These are phyloP conservation scores for Aspidoscelis tigris DNA, from an alignment of 2,113 vertebrate genomes.

Conservation along the genomic window DNA sequence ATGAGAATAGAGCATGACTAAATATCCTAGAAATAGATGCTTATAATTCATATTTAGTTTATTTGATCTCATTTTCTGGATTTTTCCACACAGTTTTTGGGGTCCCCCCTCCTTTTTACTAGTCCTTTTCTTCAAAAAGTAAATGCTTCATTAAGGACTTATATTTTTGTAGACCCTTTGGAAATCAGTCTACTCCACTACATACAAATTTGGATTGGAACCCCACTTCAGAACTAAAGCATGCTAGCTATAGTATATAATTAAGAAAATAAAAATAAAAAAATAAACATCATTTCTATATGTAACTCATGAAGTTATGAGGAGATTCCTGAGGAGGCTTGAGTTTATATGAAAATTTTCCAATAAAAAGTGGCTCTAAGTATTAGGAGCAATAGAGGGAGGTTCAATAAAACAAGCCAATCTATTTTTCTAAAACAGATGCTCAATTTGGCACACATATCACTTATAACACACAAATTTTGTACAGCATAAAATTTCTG, in stretches of 20 bases:
- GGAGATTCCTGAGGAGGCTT: conserved; percentile 3
- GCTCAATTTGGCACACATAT: no score
- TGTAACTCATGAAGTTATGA: neutral
- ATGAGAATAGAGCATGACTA: conserved; percentile 20
- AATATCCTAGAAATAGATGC: conserved; percentile 30
- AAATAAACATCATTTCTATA: neutral
- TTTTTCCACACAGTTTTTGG: neutral
- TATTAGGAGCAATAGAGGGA: neutral
- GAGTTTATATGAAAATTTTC: neutral
- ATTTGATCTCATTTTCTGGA: neutral
- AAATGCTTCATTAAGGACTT: conserved; percentile 16
- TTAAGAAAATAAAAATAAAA: no score
- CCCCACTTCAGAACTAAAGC: neutral
- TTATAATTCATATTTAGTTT: conserved; percentile 17
- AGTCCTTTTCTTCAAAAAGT: conserved; percentile 4
- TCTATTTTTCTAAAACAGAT: neutral
- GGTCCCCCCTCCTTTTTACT: neutral
- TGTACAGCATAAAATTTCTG: neutral
- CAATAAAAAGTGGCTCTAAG: neutral
- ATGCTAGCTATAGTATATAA: no score
- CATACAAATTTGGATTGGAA: neutral
- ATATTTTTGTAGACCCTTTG: conserved; percentile 39
- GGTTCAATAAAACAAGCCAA: neutral
- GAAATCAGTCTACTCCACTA: conserved; percentile 16
- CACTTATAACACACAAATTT: neutral